These are phyloP conservation scores for Pterophyllum scalare DNA, from an alignment of 2,113 vertebrate genomes.

Conservation along the genomic window DNA sequence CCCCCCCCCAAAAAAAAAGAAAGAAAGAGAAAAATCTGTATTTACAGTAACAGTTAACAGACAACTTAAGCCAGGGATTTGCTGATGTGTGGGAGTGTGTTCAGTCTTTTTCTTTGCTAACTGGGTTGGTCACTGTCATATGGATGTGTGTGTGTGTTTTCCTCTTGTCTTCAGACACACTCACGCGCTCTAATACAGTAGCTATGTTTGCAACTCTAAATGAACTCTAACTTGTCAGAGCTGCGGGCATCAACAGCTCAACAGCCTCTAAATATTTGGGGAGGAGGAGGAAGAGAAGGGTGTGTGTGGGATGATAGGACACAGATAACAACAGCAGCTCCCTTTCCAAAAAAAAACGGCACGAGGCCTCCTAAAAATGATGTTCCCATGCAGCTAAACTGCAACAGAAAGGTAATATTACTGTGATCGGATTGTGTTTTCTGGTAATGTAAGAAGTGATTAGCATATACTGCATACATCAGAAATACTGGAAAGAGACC, in stretches of 20 bases:
- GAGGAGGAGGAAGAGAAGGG: slow-evolving; percentile 3
- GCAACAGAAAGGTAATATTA: not conserved
- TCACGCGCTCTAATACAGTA: not conserved
- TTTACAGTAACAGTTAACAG: not conserved
- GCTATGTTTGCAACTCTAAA: slow-evolving; percentile 52
- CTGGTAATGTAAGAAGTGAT: not conserved
- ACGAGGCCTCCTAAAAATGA: not conserved
- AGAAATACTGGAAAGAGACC: not conserved
- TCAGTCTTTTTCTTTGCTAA: slow-evolving; percentile 3
- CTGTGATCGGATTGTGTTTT: not conserved
- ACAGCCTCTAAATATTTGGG: slow-evolving; percentile 48
- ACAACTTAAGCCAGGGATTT: not conserved
- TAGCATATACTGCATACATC: not conserved
- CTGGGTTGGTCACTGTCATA: slow-evolving; percentile 9
- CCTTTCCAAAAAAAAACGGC: not conserved
- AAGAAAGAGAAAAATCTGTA: not conserved
- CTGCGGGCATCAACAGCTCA: slow-evolving; percentile 65
- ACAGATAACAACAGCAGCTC: slow-evolving; percentile 16
- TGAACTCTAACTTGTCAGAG: slow-evolving; percentile 59
- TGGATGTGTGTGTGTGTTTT: not conserved
- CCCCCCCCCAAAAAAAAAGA: not conserved
- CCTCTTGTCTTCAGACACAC: slow-evolving; percentile 3
- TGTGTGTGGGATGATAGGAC: not conserved
- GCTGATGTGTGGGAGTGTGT: not conserved
- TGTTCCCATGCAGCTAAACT: not conserved